Base-by-base conservation (phyloP, 1,140 invertebrate genomes). In the Venustaconcha ellipsiformis region DNA sequence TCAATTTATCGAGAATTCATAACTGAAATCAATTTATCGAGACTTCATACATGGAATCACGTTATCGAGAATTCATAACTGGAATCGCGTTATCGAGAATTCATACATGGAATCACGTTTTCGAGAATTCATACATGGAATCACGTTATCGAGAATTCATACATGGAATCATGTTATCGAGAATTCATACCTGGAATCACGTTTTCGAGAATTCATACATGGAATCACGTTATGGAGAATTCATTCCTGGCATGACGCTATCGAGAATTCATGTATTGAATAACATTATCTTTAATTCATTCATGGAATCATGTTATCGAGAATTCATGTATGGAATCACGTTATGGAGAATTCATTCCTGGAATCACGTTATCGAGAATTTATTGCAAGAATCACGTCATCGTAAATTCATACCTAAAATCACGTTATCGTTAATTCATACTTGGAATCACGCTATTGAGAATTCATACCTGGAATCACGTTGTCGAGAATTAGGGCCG, bases 401-500 rank as follows among this genome's bases (percentile, higher is more conserved):
- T 60, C 17, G 59, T 2, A 5, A 60, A 60, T 60, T 60, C 59
- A 60, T 18, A 18, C 20, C 20, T 60, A 5, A 5, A 20, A 60
- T 60, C 17, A 60, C 17, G 17, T 26, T n/a, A n/a, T n/a, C 1
- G 26, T n/a, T n/a, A 15, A 30, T 30, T n/a, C 17, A 66, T 26
- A 66, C 17, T 3, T 66, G 20, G 17, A 60, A 18, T 18, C 59
- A 69, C 20, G 30, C 37, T 15, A 48, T 67, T 4, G 26, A 18
- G 5, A 60, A 17, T 14, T 48, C 70, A 26, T 57, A 77, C 75
- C 75, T 58, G 75, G 75, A 13, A 77, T 77, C 4, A 72, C 75
- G 64, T 77, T 77, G 26, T 77, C 75, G 48, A 77, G 20, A 15
- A 77, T 37, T 18, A 77, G 75, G 14, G 75, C 75, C 1, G 69